Base-by-base conservation (phyloP, 2,797 vertebrate genomes). In the Pseudocheirus occidentalis region DNA sequence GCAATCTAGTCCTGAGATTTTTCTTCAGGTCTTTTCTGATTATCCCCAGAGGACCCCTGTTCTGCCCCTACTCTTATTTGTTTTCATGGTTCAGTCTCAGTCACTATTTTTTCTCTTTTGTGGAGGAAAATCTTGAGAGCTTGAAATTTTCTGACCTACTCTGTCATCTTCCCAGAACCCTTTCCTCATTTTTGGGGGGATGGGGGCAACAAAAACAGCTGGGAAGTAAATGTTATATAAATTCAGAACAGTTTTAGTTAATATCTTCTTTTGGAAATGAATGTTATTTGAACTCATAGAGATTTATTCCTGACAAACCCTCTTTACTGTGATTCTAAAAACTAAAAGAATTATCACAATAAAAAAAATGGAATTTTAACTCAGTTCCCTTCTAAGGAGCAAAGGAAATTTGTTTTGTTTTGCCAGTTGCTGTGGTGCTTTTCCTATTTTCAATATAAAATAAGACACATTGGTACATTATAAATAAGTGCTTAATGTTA, bases 351-450 rank as follows among this genome's bases (percentile, higher is more conserved):
- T n/a, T 96, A 53, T 90, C 91, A 73, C 14, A 18, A 0, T 62
- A 93, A 94, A 95, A 81, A 93, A 92, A 91, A n/a, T n/a, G 55
- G 56, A 62, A 55, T 94, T 96, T 94, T 91, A 18, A 52, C 92
- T 97, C 7, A 55, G 14, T 90, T 94, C 55, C 55, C 91, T 54
- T 90, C 87, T 94, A 62, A 92, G 31, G 94, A 62, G 54, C 55
- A 92, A 54, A 50, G 27, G 3, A 2, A 27, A 73, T 7, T 73
- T 87, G 52, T 53, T 97, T 90, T 96, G 57, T 56, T 55, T 94
- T 92, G 52, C 90, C 62, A 91, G 55, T 54, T 18, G 56, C 95
- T 95, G 93, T n/a, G 91, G 53, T 55, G 53, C 29, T 94, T 94
- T 94, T 62, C 55, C 55, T 90, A 52, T 58, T 55, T 62, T 95